These are phyloP conservation scores for Schizotus pectinicornis DNA, from an alignment of 2,888 invertebrate species.

Conservation along the genomic window DNA sequence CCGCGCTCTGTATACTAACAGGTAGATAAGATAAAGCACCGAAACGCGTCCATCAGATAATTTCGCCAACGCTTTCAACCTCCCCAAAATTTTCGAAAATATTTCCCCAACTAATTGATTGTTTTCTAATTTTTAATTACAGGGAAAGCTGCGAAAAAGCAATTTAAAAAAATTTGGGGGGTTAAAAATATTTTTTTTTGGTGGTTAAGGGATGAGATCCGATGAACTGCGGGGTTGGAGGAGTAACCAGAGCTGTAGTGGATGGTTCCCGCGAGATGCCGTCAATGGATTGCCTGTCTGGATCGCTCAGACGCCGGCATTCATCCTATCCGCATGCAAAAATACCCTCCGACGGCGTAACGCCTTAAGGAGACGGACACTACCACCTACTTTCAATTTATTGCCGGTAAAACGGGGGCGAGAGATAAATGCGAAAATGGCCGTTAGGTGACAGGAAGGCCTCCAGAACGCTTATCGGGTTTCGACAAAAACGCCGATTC, in stretches of 20 bases:
- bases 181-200: background rate
- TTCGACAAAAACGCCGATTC: constrained; percentile 23
- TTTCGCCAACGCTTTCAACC: constrained; percentile 1
- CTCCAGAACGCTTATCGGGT: no score
- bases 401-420: constrained; percentile 7
- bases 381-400: constrained; percentile 34
- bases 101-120: background rate
- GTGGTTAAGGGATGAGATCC: constrained; percentile 8
- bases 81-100: background rate
- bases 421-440: no score
- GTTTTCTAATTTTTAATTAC: background rate
- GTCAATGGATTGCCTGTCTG: constrained; percentile 52
- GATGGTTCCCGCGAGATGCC: constrained; percentile 43
- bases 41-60: constrained; percentile 24
- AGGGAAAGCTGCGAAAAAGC: background rate
- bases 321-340: constrained; percentile 52
- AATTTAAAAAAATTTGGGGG: background rate
- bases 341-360: constrained; percentile 39
- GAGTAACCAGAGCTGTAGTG: constrained; percentile 44
- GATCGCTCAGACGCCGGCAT: constrained; percentile 52
- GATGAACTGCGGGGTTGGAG: constrained; percentile 23
- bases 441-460: no score
- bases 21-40: constrained; percentile 35
- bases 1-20: constrained; percentile 33
- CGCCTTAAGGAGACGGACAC: constrained; percentile 39